Conservation (phyloP, 2,888 invertebrate species). For the Sphinx pinastri region DNA sequence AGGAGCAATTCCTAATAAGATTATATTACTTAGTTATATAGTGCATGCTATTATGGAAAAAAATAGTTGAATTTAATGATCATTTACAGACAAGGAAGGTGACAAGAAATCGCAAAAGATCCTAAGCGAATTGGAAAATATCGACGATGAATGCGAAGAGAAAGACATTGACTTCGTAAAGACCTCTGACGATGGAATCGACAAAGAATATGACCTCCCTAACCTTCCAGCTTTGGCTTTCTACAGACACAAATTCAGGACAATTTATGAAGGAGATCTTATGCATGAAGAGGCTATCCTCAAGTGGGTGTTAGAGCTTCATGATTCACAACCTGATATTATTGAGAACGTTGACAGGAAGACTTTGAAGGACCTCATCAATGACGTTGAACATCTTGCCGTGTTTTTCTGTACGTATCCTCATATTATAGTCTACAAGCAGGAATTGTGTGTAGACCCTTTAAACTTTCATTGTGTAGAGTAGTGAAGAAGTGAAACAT, state of each 20-base stretch:
- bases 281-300: conserved; percentile 96
- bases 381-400: conserved; percentile 95
- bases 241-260: conserved; percentile 94
- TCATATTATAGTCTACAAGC: neutral
- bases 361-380: conserved; percentile 93
- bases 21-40: too few species aligned
- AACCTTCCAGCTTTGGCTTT: conserved; percentile 92
- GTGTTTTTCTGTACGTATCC: conserved; percentile 93
- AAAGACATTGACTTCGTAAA: conserved; percentile 96
- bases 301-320: conserved; percentile 94
- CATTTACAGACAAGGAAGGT: conserved; percentile 90
- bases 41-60: neutral
- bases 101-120: conserved; percentile 96
- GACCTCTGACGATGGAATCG: conserved; percentile 94
- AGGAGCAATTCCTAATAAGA: too few species aligned
- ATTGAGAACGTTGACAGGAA: conserved; percentile 96
- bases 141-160: conserved; percentile 96
- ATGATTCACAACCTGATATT: conserved; percentile 93
- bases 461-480: neutral
- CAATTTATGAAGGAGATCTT: conserved; percentile 94
- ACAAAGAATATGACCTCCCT: conserved; percentile 93
- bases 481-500: neutral
- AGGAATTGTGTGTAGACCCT: conserved; percentile 14
- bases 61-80: neutral
- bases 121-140: conserved; percentile 94